Evolutionary conservation across 1,140 invertebrate species (phyloP).

Genomic region (Wasmannia auropunctata): DNA sequence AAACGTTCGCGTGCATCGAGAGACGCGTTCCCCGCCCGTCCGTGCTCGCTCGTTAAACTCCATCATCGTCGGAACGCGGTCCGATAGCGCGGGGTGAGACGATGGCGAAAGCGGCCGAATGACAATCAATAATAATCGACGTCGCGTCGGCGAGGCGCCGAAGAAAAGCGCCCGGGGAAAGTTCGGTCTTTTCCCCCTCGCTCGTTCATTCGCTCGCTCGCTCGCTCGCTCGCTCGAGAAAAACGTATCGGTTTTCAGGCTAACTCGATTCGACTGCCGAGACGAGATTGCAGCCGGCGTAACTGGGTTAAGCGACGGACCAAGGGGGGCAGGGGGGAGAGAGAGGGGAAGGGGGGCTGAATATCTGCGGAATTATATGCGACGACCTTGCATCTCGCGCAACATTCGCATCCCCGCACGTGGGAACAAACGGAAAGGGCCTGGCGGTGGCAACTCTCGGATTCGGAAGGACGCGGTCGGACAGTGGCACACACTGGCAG

Average conservation of each 20-base stretch:
- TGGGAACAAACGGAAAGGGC: background rate
- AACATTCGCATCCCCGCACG: background rate
- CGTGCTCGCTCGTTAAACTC: background rate
- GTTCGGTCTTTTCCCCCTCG: conserved; percentile 16
- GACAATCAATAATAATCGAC: conserved; percentile 49
- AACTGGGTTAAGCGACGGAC: conserved; percentile 61
- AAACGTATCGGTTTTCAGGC: conserved; percentile 21
- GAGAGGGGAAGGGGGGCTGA: background rate
- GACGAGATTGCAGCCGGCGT: conserved; percentile 58
- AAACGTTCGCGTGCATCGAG: background rate
- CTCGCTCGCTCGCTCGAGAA: conserved; percentile 25
- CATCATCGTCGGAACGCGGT: background rate
- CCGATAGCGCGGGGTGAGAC: background rate
- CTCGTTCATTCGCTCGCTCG: conserved; percentile 16
- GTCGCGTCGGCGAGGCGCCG: conserved; percentile 15
- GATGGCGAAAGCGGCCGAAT: conserved; percentile 26
- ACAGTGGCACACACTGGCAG: background rate
- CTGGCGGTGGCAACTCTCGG: background rate
- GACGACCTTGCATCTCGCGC: background rate
- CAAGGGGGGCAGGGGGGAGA: too few species aligned
- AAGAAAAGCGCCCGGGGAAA: conserved; percentile 30
- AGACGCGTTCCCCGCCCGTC: background rate
- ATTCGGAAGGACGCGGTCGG: background rate
- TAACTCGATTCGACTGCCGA: conserved; percentile 50
- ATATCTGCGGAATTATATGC: conserved; percentile 16